Evolutionary conservation across 1,140 invertebrate genomes (phyloP), one percentile per base, ranked within the genome.

Genomic region (Eumaeus atala): DNA sequence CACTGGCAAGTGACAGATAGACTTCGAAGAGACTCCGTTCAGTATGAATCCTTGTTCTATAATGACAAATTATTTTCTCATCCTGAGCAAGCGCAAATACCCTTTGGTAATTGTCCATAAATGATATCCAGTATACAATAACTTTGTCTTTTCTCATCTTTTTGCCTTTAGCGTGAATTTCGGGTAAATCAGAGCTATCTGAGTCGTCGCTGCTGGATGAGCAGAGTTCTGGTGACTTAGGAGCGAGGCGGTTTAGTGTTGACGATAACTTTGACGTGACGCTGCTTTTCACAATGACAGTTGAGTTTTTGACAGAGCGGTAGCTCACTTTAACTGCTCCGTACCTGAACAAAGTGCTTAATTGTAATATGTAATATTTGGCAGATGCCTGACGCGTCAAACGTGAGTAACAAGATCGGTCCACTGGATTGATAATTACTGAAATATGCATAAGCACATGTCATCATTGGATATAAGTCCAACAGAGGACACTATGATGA

Each of bases 61-160:
- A 91, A 61, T 91, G 89, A 37, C 91, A 88, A 2, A 93, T 94
- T 9, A 95, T 89, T 64, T 91, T 88, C 70, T 94, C 91, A 67
- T 95, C 93, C 81, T 95, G 93, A 0, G 94, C 95, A 64, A 96
- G 92, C n/a, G 95, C 88, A 18, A 96, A 85, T 0, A 94, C 92
- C 69, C 94, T 85, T 81, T 96, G 94, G 33, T 90, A 89, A 0
- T 90, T 91, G 59, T 95, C 92, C 65, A 94, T 88, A 59, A 93
- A 95, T 51, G 93, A 95, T 34, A 95, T 91, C 94, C 95, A 96
- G 67, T 94, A 95, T n/a, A 96, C 92, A 1, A 91, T 87, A 8
- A 94, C 81, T 76, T 90, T 90, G 58, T 90, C 89, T 73, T 87
- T 89, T 48, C 88, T 78, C 54, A 88, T 84, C 57, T 87, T 90